Evolutionary conservation across 1,140 invertebrate species (phyloP), one percentile per base, ranked within the genome.

Genomic region (Cydia fagiglandana): DNA sequence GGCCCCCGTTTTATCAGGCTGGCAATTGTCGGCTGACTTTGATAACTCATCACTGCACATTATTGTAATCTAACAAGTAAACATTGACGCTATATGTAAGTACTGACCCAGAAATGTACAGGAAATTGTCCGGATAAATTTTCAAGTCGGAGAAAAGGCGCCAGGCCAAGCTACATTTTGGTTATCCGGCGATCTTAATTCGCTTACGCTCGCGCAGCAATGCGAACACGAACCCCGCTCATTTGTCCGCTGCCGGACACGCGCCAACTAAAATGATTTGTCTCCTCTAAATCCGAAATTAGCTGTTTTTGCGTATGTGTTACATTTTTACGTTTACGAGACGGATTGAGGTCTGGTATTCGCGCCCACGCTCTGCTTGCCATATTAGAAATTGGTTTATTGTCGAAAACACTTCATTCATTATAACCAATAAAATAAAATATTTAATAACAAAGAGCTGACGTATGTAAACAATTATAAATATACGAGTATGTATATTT

Each of bases 211-310:
- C n/a, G 7, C 53, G 53, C 53, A 56, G 15, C 17, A n/a, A 6
- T 17, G 53, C 13, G 53, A 56, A 50, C 15, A 15, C 47, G 0
- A n/a, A 56, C 6, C 15, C 15, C 9, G 53, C 5, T 56, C 53
- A 9, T 56, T 56, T 56, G 53, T 56, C n/a, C n/a, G 53, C 53
- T 56, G 53, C 53, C 53, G 53, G 17, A 56, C 53, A 56, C 17
- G n/a, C 15, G 53, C 53, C 53, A 56, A 56, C n/a, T 56, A 56
- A 56, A 56, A 56, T 56, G 53, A 56, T 56, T 56, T 56, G 53
- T 56, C 53, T 56, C n/a, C 6, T 56, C n/a, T 56, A 17, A 56
- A 56, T 56, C 53, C 53, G n/a, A 56, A 56, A 56, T 56, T 50
- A 50, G 47, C 13, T 50, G 47, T 50, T 15, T 56, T 56, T 56